Base-by-base conservation (phyloP, 2,113 vertebrate species). In the Sus scrofa region DNA sequence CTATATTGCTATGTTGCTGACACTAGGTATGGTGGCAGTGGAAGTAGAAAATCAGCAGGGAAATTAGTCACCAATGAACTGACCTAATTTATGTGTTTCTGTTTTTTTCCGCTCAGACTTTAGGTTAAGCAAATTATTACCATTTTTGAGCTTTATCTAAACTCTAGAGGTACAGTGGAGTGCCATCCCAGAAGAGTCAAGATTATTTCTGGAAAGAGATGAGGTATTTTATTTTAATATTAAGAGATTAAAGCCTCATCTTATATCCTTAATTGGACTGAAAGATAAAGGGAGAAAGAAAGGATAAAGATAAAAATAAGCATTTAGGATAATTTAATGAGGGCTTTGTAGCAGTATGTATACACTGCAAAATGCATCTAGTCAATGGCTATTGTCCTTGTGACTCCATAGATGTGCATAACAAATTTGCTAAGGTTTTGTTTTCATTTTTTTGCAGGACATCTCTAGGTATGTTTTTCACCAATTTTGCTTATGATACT, bases 171-270 rank as follows among this genome's bases (percentile, higher is more conserved):
- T 67, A 14, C 2, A 56, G 0, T 56, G 2, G 1, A 44, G 39
- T 65, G 5, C 1, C 50, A 32, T 39, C 10, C 27, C 65, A 63
- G 22, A 62, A 78, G 3, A 34, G 22, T 8, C 6, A 86, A 27
- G 24, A 67, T 22, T 16, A 75, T 70, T 77, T 95, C 32, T 84
- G 63, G 63, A 83, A 24, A 91, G 0, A 84, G 27, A 50, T 67
- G 24, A 50, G 9, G 18, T 39, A 77, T 71, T 93, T 95, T 68
- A 54, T 65, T 71, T 95, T 86, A 79, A 79, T 91, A 8, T 7
- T 19, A 56, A 63, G 27, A 34, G 13, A 54, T 2, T 44, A 4
- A 95, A 71, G 39, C 1, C 6, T 71, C 6, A 74, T 13, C 68
- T 89, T 93, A 13, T 30, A 34, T 81, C 9, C 1, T 78, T 39